Evolutionary conservation across 2,888 invertebrate genomes (phyloP).

Genomic region (Cepaea hortensis): DNA sequence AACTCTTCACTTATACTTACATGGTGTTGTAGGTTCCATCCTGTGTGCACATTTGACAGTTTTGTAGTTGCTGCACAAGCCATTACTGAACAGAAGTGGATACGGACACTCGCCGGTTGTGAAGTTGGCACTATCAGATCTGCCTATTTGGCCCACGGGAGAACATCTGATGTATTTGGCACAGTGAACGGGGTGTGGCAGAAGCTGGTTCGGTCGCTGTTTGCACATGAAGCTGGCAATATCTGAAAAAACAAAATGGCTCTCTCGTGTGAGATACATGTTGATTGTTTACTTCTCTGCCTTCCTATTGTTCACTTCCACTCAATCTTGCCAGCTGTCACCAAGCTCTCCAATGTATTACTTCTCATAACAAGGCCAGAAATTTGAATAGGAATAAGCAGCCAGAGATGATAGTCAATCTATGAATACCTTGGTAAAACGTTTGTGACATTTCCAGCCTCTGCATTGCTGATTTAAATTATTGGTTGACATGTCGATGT

Average conservation of each 20-base stretch:
- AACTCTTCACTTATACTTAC: constrained; percentile 54
- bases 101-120: constrained; percentile 51
- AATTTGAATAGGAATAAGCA: too few species aligned
- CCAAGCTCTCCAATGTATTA: too few species aligned
- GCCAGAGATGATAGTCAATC: too few species aligned
- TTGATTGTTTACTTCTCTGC: background rate
- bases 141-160: background rate
- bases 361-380: too few species aligned
- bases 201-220: constrained; percentile 54
- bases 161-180: constrained; percentile 61
- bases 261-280: too few species aligned
- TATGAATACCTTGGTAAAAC: too few species aligned
- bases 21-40: constrained; percentile 61
- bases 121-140: background rate
- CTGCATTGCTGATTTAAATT: too few species aligned
- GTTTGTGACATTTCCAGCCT: too few species aligned
- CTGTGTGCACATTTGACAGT: constrained; percentile 59
- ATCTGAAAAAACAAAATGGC: constrained; percentile 53
- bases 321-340: too few species aligned
- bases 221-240: constrained; percentile 60
- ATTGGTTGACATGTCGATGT: too few species aligned
- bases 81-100: constrained; percentile 44
- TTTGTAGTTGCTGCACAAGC: constrained; percentile 58
- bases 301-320: too few species aligned
- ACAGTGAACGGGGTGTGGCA: constrained; percentile 61